These are phyloP conservation scores for Himalopsyche kuldschensis DNA, from an alignment of 2,888 invertebrate species.

Conservation along the genomic window DNA sequence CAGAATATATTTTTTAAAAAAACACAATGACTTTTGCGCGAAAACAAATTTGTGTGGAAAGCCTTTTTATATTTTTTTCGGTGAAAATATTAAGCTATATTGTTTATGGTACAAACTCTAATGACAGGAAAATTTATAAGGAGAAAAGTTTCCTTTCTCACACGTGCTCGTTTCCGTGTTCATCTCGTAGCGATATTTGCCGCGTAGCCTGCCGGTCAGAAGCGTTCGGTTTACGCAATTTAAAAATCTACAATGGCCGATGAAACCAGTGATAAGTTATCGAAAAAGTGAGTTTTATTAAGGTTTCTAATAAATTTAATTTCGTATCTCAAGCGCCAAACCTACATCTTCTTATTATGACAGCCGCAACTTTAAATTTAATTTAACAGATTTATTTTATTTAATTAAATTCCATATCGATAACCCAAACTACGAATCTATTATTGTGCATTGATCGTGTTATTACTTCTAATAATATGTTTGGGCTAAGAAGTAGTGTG, in stretches of 20 bases:
- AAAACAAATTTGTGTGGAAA: no score
- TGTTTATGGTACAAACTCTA: neutral
- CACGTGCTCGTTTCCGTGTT: neutral
- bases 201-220: neutral
- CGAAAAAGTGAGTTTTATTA: slow-evolving; percentile 65
- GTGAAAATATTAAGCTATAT: neutral
- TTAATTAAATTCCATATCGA: neutral
- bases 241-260: slow-evolving; percentile 58
- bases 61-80: no score
- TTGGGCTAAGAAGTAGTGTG: neutral
- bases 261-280: slow-evolving; percentile 60
- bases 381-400: slow-evolving; percentile 25
- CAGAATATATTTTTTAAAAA: no score
- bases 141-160: neutral
- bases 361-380: neutral
- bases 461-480: neutral
- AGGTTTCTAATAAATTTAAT: neutral
- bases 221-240: neutral
- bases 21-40: no score
- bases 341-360: neutral
- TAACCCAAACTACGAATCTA: neutral
- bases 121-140: neutral
- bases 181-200: neutral
- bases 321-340: neutral
- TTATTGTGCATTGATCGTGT: slow-evolving; percentile 46